Evolutionary conservation across 1,140 invertebrate species (phyloP), one percentile per base, ranked within the genome.

Genomic region (Eurosta solidaginis): DNA sequence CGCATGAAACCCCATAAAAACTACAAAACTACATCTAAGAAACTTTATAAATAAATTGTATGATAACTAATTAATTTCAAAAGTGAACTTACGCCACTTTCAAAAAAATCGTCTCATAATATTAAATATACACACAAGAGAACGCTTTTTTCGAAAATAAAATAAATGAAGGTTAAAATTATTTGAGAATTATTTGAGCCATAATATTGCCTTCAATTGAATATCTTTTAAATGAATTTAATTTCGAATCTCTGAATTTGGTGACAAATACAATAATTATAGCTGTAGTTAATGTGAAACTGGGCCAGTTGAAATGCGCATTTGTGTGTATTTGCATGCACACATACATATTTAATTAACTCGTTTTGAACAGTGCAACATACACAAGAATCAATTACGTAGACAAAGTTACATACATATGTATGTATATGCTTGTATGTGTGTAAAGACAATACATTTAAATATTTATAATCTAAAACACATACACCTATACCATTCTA

Each of bases 161-260:
- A 14, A 50, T 50, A 76, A 76, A 49, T 76, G 27, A 47, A 17
- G 45, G 59, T n/a, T 17, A 20, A 68, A 68, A n/a, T 17, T 40
- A 68, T 40, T 40, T 68, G 59, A 14, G 22, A 40, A 20, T 42
- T 22, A 0, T n/a, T 9, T 42, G 40, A 68, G 27, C n/a, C 59
- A 42, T 17, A n/a, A 17, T 42, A 20, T 17, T 33, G 22, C 3
- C 22, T 68, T 68, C 59, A 36, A 68, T 22, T 68, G 59, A 22
- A 68, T 68, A 40, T 68, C 59, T 68, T 68, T 40, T n/a, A 68
- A 29, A 40, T 68, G 36, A 68, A 40, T 68, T 68, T 7, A 68
- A 68, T 40, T 68, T 68, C 20, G 17, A 68, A 20, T 68, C 36
- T 68, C 33, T 40, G 33, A 20, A 40, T 20, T 68, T 20, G 9